Evolutionary conservation across 2,888 invertebrate species (phyloP).

Genomic region (Amphiduros pacificus): DNA sequence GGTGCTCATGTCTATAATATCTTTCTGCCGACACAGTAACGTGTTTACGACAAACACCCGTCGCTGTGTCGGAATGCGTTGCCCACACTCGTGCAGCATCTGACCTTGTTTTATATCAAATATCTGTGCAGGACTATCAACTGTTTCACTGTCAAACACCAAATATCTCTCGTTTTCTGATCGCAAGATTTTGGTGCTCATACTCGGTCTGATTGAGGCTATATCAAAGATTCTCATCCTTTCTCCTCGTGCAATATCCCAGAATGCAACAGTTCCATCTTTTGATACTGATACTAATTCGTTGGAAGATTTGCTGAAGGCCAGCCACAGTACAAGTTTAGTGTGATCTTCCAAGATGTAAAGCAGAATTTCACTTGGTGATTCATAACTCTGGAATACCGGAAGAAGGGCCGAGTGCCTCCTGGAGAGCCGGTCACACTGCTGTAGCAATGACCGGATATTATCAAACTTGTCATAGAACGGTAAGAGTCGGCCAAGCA

Average conservation of each 20-base stretch:
- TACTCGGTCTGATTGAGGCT: slow-evolving; percentile 12
- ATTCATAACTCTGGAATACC: slow-evolving; percentile 34
- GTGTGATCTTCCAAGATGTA: slow-evolving; percentile 34
- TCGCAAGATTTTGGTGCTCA: slow-evolving; percentile 12
- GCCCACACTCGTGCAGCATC: slow-evolving; percentile 26
- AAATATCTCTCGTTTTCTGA: slow-evolving; percentile 29
- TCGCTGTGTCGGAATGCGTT: slow-evolving; percentile 19
- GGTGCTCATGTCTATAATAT: slow-evolving; percentile 29
- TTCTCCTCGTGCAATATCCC: slow-evolving; percentile 32
- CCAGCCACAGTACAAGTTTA: slow-evolving; percentile 29
- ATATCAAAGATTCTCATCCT: slow-evolving; percentile 28
- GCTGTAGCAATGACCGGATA: slow-evolving; percentile 80
- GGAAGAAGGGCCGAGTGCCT: slow-evolving; percentile 64
- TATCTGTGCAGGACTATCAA: slow-evolving; percentile 18
- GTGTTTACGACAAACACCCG: slow-evolving; percentile 27
- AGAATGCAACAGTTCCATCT: slow-evolving; percentile 33
- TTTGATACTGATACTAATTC: slow-evolving; percentile 32
- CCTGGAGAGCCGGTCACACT: slow-evolving; percentile 84
- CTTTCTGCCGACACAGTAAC: slow-evolving; percentile 32
- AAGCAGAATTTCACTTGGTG: slow-evolving; percentile 30
- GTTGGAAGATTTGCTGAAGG: slow-evolving; percentile 28
- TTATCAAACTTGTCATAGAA: slow-evolving; percentile 76
- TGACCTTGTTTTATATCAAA: slow-evolving; percentile 31
- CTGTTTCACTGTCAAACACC: slow-evolving; percentile 30
- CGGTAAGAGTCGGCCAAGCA: slow-evolving; percentile 88